Evolutionary conservation across 2,113 vertebrate species (phyloP).

Genomic region (Baryphthengus martii): DNA sequence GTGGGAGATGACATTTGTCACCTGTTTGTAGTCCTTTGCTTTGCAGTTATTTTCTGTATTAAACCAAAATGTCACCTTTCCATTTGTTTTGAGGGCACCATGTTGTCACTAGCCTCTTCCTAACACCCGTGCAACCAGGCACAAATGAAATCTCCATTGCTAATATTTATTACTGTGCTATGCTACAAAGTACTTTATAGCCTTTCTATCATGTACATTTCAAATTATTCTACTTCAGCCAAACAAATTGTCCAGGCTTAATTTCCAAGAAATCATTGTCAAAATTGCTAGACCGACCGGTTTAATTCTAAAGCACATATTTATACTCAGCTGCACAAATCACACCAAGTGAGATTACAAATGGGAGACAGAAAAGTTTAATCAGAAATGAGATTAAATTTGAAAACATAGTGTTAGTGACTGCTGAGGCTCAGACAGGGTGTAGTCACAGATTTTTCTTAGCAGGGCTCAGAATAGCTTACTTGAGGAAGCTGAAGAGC

Average conservation of each 20-base stretch:
- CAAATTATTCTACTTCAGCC: slow-evolving; percentile 56
- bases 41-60: background rate
- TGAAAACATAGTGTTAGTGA: background rate
- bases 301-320: slow-evolving; percentile 73
- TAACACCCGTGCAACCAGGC: background rate
- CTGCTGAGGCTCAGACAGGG: slow-evolving; percentile 14
- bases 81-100: slow-evolving; percentile 34
- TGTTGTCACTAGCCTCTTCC: background rate
- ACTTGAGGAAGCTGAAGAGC: background rate
- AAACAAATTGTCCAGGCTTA: slow-evolving; percentile 69
- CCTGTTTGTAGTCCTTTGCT: background rate
- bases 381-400: slow-evolving; percentile 68
- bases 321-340: slow-evolving; percentile 64
- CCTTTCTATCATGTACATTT: slow-evolving; percentile 51
- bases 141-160: background rate
- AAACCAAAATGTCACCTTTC: background rate
- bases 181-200: background rate
- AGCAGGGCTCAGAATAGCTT: background rate
- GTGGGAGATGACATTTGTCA: background rate
- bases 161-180: background rate
- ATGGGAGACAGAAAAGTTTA: slow-evolving; percentile 61
- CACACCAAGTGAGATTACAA: slow-evolving; percentile 40
- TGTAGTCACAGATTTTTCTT: slow-evolving; percentile 2
- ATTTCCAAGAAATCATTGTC: slow-evolving; percentile 74
- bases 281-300: slow-evolving; percentile 70